These are phyloP conservation scores for Apteryx owenii DNA, from an alignment of 2,113 vertebrate genomes.

Conservation along the genomic window DNA sequence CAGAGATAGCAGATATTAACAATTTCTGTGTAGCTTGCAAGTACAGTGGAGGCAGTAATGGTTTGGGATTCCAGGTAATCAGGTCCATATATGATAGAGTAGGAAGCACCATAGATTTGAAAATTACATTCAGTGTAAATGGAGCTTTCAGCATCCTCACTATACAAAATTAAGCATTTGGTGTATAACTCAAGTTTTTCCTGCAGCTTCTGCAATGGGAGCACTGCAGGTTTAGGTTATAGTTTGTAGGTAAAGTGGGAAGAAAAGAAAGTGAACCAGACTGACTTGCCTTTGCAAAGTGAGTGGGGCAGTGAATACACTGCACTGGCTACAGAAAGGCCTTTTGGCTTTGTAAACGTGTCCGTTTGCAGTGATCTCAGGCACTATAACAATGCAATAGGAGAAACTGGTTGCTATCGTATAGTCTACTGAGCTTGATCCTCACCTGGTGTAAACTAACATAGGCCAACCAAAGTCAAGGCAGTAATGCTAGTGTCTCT, in stretches of 20 bases:
- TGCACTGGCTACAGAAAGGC: not conserved
- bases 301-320: not conserved
- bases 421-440: not conserved
- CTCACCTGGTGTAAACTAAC: not conserved
- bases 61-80: not conserved
- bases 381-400: not conserved
- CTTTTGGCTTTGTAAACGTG: not conserved
- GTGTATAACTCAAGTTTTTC: not conserved
- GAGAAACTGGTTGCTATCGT: not conserved
- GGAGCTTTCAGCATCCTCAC: not conserved
- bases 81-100: not conserved
- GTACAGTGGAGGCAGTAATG: not conserved
- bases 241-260: not conserved
- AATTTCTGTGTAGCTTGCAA: not conserved
- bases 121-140: not conserved
- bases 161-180: not conserved
- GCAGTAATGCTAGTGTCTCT: not conserved
- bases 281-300: not conserved
- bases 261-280: not conserved
- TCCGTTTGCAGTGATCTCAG: not conserved
- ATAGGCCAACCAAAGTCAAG: not conserved
- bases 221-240: not conserved
- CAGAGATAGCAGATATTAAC: not conserved
- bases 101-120: not conserved
- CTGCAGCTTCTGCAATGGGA: not conserved